These are phyloP conservation scores for Rhingia rostrata DNA, from an alignment of 2,888 invertebrate species.

Conservation along the genomic window DNA sequence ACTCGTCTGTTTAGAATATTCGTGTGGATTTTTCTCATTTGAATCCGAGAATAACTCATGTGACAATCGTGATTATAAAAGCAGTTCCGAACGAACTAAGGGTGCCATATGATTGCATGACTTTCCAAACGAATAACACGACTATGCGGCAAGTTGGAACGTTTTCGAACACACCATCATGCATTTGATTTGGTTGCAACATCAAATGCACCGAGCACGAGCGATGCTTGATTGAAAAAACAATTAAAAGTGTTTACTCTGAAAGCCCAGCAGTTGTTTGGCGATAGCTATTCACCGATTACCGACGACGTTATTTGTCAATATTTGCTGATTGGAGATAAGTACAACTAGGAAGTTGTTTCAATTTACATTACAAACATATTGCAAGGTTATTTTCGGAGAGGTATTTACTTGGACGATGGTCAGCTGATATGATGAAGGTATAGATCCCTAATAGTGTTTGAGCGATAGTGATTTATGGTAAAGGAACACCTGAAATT, in stretches of 20 bases:
- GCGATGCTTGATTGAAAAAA: constrained; percentile 14
- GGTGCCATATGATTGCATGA: no score
- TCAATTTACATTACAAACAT: constrained; percentile 20
- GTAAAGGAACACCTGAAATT: no score
- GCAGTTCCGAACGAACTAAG: constrained; percentile 1
- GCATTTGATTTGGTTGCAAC: constrained; percentile 1
- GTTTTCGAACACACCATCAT: not conserved
- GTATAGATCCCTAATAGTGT: no score
- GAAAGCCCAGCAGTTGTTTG: constrained; percentile 26
- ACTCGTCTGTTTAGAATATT: not conserved
- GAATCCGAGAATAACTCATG: constrained; percentile 13
- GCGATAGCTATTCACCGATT: constrained; percentile 11
- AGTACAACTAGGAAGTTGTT: constrained; percentile 45
- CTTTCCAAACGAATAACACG: no score
- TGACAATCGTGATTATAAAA: constrained; percentile 5
- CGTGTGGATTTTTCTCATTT: constrained; percentile 16
- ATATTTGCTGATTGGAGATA: constrained; percentile 40
- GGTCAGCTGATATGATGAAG: not conserved
- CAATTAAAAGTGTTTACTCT: constrained; percentile 32
- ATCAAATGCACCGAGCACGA: not conserved
- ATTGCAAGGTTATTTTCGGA: constrained; percentile 29
- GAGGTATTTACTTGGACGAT: not conserved
- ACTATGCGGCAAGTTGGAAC: no score
- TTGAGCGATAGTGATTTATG: no score
- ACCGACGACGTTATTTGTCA: constrained; percentile 3